Evolutionary conservation across 2,113 vertebrate genomes (phyloP), one percentile per base, ranked within the genome.

Genomic region (Dascyllus trimaculatus): DNA sequence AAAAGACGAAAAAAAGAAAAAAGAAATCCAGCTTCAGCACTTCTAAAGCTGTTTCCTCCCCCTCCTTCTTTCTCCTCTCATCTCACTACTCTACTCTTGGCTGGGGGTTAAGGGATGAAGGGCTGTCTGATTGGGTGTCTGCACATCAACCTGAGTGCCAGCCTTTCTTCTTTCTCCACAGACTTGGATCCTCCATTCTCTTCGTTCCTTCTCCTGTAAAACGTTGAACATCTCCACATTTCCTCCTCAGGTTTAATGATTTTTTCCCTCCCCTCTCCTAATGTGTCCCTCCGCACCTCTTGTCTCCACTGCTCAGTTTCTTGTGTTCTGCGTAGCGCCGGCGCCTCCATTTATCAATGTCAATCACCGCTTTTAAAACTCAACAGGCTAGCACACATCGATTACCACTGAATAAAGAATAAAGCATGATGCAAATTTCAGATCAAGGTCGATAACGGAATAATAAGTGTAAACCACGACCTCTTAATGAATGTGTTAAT

Each of bases 291-390:
- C 13, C 48, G 71, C 58, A 68, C 52, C 75, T 83, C 80, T 64
- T 45, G 58, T 84, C 64, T 71, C 66, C 26, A 48, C 61, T 17
- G 69, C 58, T 78, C 65, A n/a, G 53, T 46, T 71, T 78, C 11
- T 2, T 79, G 40, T 71, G 26, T 24, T 43, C 21, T 4, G 38
- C 1, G 22, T 62, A 72, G 43, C 3, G 11, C 53, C 32, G 64
- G 29, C 57, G 51, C 77, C 80, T 71, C 63, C 80, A 92, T 94
- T 91, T 78, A 91, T 94, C 93, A 91, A 38, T 35, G 88, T 89
- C 92, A 85, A 49, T 92, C 88, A 81, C 38, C 4, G 22, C 21
- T 82, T 88, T 88, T 74, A 83, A 90, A 91, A 88, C 88, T 87
- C 81, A 82, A 78, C 78, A 60, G 78, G 71, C 79, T 66, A 26